Conservation (phyloP, 2,113 vertebrate species). For the Lonchura striata region DNA sequence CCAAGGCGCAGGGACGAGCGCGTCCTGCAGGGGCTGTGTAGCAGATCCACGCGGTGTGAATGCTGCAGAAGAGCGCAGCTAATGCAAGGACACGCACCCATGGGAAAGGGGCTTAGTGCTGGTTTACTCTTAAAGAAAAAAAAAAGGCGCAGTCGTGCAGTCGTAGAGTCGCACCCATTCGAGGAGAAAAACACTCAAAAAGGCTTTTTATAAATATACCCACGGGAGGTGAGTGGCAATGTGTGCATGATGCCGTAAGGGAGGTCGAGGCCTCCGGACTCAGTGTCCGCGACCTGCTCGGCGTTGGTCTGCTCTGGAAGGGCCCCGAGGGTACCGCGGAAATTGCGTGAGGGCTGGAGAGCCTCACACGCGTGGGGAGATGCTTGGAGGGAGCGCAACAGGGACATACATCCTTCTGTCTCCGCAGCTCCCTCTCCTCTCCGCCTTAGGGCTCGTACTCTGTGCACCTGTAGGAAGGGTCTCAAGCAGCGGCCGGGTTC, state of each 20-base stretch:
- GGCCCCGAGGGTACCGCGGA: background rate
- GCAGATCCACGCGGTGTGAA: background rate
- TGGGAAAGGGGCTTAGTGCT: background rate
- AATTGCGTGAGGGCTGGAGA: background rate
- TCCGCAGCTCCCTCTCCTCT: background rate
- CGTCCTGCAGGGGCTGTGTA: background rate
- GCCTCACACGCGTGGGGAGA: background rate
- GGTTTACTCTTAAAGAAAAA: background rate
- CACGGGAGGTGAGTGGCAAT: background rate
- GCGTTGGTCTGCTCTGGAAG: background rate
- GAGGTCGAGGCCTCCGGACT: background rate
- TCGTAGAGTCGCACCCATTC: fast-evolving
- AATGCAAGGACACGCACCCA: background rate
- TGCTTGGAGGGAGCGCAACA: background rate
- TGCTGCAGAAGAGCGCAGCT: too few relatives aligned
- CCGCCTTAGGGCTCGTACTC: background rate
- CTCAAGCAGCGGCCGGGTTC: background rate
- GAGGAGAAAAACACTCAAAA: background rate
- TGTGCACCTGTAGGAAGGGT: background rate
- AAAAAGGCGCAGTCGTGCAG: background rate
- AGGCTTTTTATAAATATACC: background rate
- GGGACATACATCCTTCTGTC: background rate
- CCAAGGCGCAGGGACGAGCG: background rate
- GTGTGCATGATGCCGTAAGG: background rate
- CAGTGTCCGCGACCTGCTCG: background rate